Evolutionary conservation across 2,113 vertebrate species (phyloP).

Genomic region (Regulus satrapa): DNA sequence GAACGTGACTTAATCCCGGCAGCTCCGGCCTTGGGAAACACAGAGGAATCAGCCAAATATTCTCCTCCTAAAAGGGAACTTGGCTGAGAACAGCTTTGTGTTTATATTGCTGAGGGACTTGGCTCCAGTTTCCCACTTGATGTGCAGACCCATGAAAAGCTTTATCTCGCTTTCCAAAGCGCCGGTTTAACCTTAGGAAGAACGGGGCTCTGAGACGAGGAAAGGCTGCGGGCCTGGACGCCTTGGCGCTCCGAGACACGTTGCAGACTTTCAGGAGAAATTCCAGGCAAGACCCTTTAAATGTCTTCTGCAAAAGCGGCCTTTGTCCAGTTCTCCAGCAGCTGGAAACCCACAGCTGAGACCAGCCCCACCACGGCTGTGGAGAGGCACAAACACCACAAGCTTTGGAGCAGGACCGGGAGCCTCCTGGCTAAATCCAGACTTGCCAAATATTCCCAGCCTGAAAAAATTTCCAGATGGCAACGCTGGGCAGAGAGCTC

Average conservation of each 20-base stretch:
- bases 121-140: neutral
- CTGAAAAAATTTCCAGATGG: neutral
- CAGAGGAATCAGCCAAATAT: neutral
- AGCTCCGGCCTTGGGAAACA: neutral
- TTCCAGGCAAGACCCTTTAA: neutral
- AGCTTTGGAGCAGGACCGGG: neutral
- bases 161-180: neutral
- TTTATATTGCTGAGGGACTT: neutral
- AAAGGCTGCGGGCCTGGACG: neutral
- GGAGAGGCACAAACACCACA: neutral
- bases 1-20: neutral
- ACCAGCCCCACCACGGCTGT: neutral
- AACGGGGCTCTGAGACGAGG: neutral
- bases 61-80: neutral
- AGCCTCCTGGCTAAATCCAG: neutral
- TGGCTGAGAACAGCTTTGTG: neutral
- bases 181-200: neutral
- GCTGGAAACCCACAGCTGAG: fast-evolving
- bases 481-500: neutral
- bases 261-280: neutral
- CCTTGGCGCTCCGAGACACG: fast-evolving
- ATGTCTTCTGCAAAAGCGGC: neutral
- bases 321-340: neutral
- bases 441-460: neutral
- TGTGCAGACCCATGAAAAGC: neutral